phyloP scores from a whole-genome alignment of 1,140 invertebrate genomes.

The Eubasilissa regina region DNA sequence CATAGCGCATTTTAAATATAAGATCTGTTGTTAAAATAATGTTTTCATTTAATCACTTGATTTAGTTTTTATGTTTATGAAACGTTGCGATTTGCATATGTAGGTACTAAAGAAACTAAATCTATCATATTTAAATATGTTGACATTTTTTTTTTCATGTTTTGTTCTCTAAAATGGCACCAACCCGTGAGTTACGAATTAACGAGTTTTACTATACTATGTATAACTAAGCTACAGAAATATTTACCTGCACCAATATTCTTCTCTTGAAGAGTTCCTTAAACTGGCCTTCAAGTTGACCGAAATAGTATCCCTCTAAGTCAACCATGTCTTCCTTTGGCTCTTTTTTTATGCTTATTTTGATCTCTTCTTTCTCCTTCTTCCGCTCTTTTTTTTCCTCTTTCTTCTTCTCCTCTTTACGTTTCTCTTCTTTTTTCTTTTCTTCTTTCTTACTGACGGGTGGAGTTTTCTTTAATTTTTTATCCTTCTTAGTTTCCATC shows the following conservation, averaged over 20 bases:
- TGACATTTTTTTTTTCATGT: no score
- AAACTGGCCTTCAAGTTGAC: slow-evolving; percentile 67
- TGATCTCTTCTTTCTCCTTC: slow-evolving; percentile 55
- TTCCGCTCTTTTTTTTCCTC: slow-evolving; percentile 46
- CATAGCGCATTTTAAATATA: no score
- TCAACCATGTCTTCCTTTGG: slow-evolving; percentile 62
- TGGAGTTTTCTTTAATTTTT: slow-evolving; percentile 43
- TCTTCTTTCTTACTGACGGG: slow-evolving; percentile 47
- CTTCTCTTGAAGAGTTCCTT: slow-evolving; percentile 49
- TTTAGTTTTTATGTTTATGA: no score
- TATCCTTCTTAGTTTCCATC: slow-evolving; percentile 41
- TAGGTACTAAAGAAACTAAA: no score
- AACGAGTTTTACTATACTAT: no score
- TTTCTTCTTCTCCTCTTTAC: slow-evolving; percentile 53
- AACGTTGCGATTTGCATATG: no score
- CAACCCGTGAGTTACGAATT: no score
- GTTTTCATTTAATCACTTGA: no score
- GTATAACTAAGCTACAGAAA: no score
- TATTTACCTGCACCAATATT: slow-evolving; percentile 67
- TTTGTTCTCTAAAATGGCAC: no score
- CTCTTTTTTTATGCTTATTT: slow-evolving; percentile 67
- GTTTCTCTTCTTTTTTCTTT: slow-evolving; percentile 51
- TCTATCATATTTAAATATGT: no score
- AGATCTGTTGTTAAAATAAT: no score
- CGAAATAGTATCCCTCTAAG: slow-evolving; percentile 76